phyloP scores from a whole-genome alignment of 1,140 invertebrate species.

The Brachystomella parvula region DNA sequence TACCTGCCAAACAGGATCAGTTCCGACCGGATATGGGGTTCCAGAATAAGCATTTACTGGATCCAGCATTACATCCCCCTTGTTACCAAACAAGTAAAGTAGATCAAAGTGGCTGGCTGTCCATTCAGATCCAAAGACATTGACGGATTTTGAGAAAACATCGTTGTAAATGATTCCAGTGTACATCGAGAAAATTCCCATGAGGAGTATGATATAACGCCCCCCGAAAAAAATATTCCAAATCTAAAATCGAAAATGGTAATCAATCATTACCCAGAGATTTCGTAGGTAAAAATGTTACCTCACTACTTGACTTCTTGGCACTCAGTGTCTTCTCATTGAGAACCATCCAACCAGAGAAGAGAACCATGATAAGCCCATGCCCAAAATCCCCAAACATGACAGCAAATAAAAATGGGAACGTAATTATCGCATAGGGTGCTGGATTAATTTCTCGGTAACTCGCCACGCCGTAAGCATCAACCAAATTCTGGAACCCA shows the following conservation, averaged over 20 bases:
- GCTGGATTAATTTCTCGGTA: constrained; percentile 96
- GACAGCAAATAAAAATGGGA: constrained; percentile 86
- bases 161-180: constrained; percentile 98
- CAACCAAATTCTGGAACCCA: constrained; percentile 91
- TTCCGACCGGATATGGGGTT: constrained; percentile 73
- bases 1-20: constrained; percentile 91
- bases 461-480: constrained; percentile 93
- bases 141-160: constrained; percentile 92
- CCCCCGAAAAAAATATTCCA: constrained; percentile 98
- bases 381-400: constrained; percentile 93
- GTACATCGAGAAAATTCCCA: constrained; percentile 98
- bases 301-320: constrained; percentile 56
- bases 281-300: too few relatives aligned
- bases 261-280: too few relatives aligned
- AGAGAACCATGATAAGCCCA: constrained; percentile 73
- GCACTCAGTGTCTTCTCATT: constrained; percentile 79
- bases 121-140: constrained; percentile 94
- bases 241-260: constrained; percentile 52
- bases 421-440: constrained; percentile 57
- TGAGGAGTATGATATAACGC: constrained; percentile 94
- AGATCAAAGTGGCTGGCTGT: constrained; percentile 39
- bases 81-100: constrained; percentile 12
- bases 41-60: constrained; percentile 55
- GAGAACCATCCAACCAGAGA: constrained; percentile 76
- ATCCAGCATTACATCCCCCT: constrained; percentile 57